Conservation (phyloP, 2,797 vertebrate genomes). For the Mormyrus proboscirostris region DNA sequence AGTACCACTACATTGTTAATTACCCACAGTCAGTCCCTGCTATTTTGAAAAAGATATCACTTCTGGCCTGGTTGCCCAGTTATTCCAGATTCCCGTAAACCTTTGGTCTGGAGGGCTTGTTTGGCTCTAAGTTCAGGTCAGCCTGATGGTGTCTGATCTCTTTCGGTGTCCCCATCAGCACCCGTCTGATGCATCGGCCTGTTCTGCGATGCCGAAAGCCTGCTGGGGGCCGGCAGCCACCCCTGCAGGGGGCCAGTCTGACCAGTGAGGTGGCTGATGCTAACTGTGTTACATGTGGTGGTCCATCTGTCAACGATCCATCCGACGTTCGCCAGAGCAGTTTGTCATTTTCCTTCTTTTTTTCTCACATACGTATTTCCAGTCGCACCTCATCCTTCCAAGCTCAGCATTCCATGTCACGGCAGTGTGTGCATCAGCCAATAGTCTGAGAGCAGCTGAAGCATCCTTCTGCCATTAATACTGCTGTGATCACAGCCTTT, state of each 20-base stretch:
- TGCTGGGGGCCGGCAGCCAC: background rate
- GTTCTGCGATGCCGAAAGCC: background rate
- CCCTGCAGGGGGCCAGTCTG: background rate
- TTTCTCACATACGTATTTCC: background rate
- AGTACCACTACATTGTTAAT: background rate
- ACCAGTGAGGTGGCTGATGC: background rate
- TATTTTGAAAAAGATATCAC: background rate
- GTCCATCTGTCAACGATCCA: background rate
- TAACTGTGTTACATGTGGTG: background rate
- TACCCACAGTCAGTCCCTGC: background rate
- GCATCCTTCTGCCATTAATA: background rate
- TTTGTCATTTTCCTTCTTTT: background rate
- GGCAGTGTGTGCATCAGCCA: background rate
- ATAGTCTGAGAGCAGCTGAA: background rate
- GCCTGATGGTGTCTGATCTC: background rate
- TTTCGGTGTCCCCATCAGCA: background rate
- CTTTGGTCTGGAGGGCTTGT: background rate
- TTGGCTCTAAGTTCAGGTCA: background rate
- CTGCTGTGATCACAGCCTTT: background rate
- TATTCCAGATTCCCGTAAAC: background rate
- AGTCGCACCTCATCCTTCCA: background rate
- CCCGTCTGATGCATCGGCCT: background rate
- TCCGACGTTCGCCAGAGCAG: background rate
- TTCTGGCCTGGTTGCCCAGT: background rate
- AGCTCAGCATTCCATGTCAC: background rate